Evolutionary conservation across 2,888 invertebrate species (phyloP).

Genomic region (Dilophus febrilis): DNA sequence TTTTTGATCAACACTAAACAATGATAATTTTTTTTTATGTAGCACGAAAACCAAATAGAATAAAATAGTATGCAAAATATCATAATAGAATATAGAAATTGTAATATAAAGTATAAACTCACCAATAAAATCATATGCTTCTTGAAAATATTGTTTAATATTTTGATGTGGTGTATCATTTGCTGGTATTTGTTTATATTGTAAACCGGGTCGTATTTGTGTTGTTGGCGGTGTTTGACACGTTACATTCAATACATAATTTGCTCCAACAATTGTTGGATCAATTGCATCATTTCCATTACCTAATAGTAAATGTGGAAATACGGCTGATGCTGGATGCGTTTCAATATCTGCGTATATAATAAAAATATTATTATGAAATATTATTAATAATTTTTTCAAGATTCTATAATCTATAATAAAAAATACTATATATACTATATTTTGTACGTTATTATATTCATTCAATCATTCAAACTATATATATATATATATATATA

Average conservation of each 20-base stretch:
- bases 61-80: not conserved
- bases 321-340: slow-evolving; percentile 58
- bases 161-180: slow-evolving; percentile 71
- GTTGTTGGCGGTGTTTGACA: slow-evolving; percentile 47
- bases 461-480: no score
- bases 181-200: slow-evolving; percentile 64
- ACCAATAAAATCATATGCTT: slow-evolving; percentile 76
- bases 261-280: slow-evolving; percentile 50
- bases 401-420: no score
- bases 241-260: slow-evolving; percentile 67
- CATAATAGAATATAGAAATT: not conserved
- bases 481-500: no score
- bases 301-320: slow-evolving; percentile 66
- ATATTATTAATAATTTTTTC: no score
- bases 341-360: slow-evolving; percentile 52
- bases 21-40: not conserved
- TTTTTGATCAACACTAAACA: not conserved
- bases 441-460: no score
- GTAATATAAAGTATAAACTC: slow-evolving; percentile 23
- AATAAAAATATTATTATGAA: no score
- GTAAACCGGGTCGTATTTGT: slow-evolving; percentile 39
- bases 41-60: not conserved
- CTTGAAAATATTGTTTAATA: slow-evolving; percentile 74
- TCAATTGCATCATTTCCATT: slow-evolving; percentile 68
- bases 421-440: no score